Evolutionary conservation across 2,113 vertebrate species (phyloP), one percentile per base, ranked within the genome.

Genomic region (Uria aalge): DNA sequence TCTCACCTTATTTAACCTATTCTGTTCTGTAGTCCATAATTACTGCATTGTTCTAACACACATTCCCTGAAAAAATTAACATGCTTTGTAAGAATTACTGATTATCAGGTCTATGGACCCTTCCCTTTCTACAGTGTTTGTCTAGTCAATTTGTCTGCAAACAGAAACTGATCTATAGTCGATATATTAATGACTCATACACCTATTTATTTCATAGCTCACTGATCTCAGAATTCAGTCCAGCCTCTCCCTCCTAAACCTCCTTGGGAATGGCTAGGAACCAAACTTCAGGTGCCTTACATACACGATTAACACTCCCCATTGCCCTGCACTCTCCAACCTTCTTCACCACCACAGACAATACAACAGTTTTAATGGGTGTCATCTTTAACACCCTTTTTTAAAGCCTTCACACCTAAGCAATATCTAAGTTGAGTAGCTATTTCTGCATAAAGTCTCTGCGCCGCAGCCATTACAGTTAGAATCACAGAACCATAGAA

Each of bases 291-390:
- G 76, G 62, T 40, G 66, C 10, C 85, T 41, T n/a, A 8, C 1
- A 2, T 3, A 36, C 36, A 30, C 2, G 1, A 22, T 57, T n/a
- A 16, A 6, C 16, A 0, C 52, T 45, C 38, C 47, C 2, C 32
- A 2, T 8, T 19, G 36, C 59, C 53, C 90, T 71, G 53, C 14
- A 5, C 38, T 63, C 77, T 15, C 59, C n/a, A 24, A 6, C 41
- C 47, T 47, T 32, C 79, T 17, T 26, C 26, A 48, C 52, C 82
- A 50, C 24, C 89, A 27, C 72, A 41, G 71, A 41, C 79, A 50
- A 1, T 1, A 32, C 53, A 43, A 12, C 11, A 11, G 18, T 21
- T 71, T 40, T 8, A 23, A 74, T 3, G 24, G 50, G 12, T 53
- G 21, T 3, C 6, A 12, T 15, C 64, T 15, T 17, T 24, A 69